Conservation (phyloP, 2,113 vertebrate species). For the Cynopterus brachyotis region DNA sequence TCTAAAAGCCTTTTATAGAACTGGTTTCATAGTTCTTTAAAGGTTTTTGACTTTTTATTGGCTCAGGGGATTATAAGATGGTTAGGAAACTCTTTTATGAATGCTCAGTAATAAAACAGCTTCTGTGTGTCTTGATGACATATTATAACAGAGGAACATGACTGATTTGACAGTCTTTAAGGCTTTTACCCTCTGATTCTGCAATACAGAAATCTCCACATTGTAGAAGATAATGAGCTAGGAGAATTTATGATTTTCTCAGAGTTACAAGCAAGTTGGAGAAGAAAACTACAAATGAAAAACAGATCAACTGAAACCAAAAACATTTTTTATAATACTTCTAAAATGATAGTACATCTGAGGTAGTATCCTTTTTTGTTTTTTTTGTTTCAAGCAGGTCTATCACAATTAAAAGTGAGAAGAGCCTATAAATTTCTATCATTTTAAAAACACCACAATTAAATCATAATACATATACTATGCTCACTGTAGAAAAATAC, state of each 20-base stretch:
- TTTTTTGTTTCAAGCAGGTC: neutral
- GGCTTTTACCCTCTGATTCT: neutral
- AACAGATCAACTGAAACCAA: neutral
- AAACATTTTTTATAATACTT: neutral
- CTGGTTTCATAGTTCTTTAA: slow-evolving; percentile 50
- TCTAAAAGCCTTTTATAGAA: slow-evolving; percentile 61
- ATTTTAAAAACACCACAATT: neutral
- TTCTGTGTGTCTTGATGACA: neutral
- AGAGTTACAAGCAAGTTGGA: neutral
- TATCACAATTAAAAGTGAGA: neutral
- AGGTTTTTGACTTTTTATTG: slow-evolving; percentile 58
- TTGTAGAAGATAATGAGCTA: neutral
- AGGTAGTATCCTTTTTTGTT: neutral
- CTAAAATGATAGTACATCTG: neutral
- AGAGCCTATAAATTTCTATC: neutral
- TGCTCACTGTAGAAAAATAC: neutral
- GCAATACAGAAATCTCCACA: neutral
- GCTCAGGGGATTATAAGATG: slow-evolving; percentile 18
- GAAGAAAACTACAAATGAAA: neutral
- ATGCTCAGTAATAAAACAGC: neutral
- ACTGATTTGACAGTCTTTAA: neutral
- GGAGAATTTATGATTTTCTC: neutral
- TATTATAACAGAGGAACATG: neutral
- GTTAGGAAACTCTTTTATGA: neutral
- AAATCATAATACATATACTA: neutral